Evolutionary conservation across 1,140 invertebrate genomes (phyloP).

Genomic region (Drosophila elegans): DNA sequence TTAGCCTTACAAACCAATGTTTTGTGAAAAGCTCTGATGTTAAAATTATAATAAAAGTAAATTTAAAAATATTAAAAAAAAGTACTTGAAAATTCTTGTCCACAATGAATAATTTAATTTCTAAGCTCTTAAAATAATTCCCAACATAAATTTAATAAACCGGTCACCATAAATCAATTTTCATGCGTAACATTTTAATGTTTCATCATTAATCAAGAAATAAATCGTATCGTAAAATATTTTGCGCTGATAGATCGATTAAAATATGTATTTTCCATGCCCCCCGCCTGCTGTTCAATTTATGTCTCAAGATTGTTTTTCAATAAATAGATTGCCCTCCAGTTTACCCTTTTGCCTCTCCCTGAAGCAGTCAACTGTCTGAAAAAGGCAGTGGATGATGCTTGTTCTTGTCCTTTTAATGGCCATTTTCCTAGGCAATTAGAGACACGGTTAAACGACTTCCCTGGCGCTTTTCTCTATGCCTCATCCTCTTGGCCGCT

Average conservation of each 20-base stretch:
- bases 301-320: slow-evolving; percentile 62
- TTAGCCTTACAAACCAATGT: neutral
- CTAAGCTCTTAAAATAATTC: neutral
- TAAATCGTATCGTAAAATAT: neutral
- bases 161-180: neutral
- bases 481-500: slow-evolving; percentile 13
- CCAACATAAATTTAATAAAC: no score
- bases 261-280: slow-evolving; percentile 4
- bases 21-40: no score
- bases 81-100: no score
- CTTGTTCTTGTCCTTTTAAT: slow-evolving; percentile 30
- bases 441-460: slow-evolving; percentile 56
- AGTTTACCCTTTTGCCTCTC: slow-evolving; percentile 4
- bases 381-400: slow-evolving; percentile 12
- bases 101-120: neutral
- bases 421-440: slow-evolving; percentile 61
- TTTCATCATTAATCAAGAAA: neutral
- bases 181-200: neutral
- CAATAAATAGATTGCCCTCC: slow-evolving; percentile 61
- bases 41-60: no score
- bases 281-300: slow-evolving; percentile 11
- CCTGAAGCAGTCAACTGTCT: slow-evolving; percentile 36
- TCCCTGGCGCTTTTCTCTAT: slow-evolving; percentile 17
- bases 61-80: no score
- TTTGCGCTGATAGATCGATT: neutral